phyloP scores from a whole-genome alignment of 2,888 invertebrate species.

The Listrodromus nycthemerus region DNA sequence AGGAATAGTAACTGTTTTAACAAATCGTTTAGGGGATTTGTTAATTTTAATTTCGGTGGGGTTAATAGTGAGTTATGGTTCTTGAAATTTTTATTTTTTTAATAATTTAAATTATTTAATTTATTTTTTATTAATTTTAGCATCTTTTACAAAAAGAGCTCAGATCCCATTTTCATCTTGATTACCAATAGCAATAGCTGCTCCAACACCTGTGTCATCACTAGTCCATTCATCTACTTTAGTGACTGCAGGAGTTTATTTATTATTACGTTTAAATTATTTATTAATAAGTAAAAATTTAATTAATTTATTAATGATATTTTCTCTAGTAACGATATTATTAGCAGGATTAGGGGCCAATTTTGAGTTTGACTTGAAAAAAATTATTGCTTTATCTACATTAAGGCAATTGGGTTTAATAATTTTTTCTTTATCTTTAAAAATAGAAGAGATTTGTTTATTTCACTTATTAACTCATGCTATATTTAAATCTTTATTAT shows the following conservation, averaged over 20 bases:
- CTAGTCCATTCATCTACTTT: constrained; percentile 92
- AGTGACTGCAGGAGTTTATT: constrained; percentile 91
- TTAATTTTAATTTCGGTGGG: constrained; percentile 88
- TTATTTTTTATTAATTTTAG: constrained; percentile 81
- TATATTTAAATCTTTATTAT: constrained; percentile 91
- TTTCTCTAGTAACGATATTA: constrained; percentile 87
- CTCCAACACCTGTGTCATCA: constrained; percentile 91
- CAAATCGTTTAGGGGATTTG: constrained; percentile 91
- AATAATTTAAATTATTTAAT: constrained; percentile 85
- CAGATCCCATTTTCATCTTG: constrained; percentile 93
- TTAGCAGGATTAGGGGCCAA: constrained; percentile 87
- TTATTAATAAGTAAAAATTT: constrained; percentile 86
- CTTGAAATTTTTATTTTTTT: constrained; percentile 83
- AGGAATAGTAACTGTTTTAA: constrained; percentile 90
- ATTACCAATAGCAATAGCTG: constrained; percentile 91
- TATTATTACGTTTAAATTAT: constrained; percentile 88
- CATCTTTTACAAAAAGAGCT: constrained; percentile 91
- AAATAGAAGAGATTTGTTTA: constrained; percentile 87
- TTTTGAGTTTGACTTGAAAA: constrained; percentile 90
- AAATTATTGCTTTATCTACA: constrained; percentile 88
- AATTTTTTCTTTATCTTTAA: constrained; percentile 88
- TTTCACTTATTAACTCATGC: constrained; percentile 91
- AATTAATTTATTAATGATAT: constrained; percentile 79
- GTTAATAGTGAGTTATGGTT: constrained; percentile 86
- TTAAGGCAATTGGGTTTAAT: constrained; percentile 91